Base-by-base conservation (phyloP, 64 coral and sea anemone species). In the Montipora cactus region DNA sequence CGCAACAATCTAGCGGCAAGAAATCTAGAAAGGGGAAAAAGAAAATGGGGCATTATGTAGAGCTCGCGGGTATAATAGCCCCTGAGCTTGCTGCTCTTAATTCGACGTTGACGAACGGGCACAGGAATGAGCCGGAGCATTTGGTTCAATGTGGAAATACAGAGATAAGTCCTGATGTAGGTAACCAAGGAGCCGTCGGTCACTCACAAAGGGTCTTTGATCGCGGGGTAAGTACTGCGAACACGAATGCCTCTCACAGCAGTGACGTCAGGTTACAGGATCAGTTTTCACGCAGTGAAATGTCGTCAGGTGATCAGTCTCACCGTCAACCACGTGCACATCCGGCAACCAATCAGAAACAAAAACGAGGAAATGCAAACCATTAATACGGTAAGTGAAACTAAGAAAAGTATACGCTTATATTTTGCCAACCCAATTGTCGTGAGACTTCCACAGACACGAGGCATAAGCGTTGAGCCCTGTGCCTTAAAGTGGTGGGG, bases 61-160 rank as follows among this genome's bases (percentile, higher is more conserved):
- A 74, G 47, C 51, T 84, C 66, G 90, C 90, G 14, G 50, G 80
- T 19, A 12, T 59, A n/a, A 92, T 92, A 48, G 90, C 90, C 4
- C 81, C 90, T 6, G 67, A 92, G 45, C 44, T 92, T 1, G 55
- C 90, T 9, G 80, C 37, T 14, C n/a, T 92, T 44, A 92, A 92
- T 66, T 44, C 18, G 25, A 47, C 9, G 82, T 46, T 83, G 59
- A 49, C 66, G 59, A 86, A 86, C 18, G 82, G 82, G 46, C 82
- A 86, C 16, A 12, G 59, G 20, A 18, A 72, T 11, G 82, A 8
- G 3, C 16, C 44, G 45, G 62, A 12, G 22, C 14, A 6, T 19
- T 16, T 7, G 8, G 2, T 44, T 5, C 12, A 6, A 18, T 2
- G 8, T 67, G 61, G 15, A 49, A 20, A 7, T 67, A 69, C 59